These are phyloP conservation scores for Ivindomyrus marchei DNA, from an alignment of 2,113 vertebrate species.

Conservation along the genomic window DNA sequence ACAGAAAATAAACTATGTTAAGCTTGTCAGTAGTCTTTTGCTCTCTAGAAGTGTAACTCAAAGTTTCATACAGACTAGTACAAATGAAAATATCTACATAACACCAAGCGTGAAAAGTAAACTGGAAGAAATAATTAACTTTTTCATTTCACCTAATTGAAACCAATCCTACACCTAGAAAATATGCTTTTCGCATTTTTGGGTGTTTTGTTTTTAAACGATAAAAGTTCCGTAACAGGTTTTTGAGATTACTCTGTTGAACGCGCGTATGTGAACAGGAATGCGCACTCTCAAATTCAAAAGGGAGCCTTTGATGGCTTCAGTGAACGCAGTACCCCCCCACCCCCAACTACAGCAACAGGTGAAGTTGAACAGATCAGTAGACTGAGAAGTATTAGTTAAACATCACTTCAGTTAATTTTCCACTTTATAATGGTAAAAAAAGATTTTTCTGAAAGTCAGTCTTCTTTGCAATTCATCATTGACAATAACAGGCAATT, in stretches of 20 bases:
- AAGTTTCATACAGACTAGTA: not conserved
- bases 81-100: not conserved
- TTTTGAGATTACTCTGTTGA: conserved; percentile 35
- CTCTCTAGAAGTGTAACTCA: not conserved
- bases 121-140: not conserved
- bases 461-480: not conserved
- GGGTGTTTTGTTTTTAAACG: not conserved
- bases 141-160: not conserved
- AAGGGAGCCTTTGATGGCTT: conserved; percentile 41
- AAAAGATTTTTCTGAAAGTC: not conserved
- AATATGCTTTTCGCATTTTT: not conserved
- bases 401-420: not conserved
- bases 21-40: not conserved
- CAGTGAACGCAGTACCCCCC: conserved; percentile 21
- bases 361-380: not conserved
- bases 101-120: not conserved
- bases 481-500: not conserved
- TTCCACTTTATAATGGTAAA: not conserved
- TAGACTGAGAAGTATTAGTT: not conserved
- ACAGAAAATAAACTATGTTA: not conserved
- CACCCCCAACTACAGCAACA: not conserved
- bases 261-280: conserved; percentile 33
- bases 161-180: not conserved
- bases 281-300: conserved; percentile 41
- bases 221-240: conserved; percentile 36